phyloP scores from a whole-genome alignment of 2,797 vertebrate species.

The Chiloscyllium punctatum region DNA sequence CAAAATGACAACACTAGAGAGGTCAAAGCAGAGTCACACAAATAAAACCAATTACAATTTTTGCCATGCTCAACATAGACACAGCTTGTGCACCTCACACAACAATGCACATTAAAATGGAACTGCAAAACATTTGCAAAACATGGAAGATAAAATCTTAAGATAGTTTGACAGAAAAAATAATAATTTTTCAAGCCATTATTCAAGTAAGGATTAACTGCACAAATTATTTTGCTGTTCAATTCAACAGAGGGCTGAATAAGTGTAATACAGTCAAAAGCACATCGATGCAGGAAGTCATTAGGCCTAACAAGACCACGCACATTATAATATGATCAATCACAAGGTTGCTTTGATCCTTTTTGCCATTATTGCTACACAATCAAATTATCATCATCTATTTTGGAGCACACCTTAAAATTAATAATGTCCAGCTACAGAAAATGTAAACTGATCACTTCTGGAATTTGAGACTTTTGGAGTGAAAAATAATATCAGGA shows the following conservation, averaged over 20 bases:
- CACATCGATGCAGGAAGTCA: not conserved
- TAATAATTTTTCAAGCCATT: not conserved
- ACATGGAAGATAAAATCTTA: not conserved
- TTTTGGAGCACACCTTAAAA: not conserved
- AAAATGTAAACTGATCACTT: not conserved
- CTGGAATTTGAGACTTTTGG: not conserved
- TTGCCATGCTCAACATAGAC: not conserved
- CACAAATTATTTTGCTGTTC: not conserved
- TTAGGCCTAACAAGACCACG: not conserved
- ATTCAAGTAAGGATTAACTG: not conserved
- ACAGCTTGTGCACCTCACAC: not conserved
- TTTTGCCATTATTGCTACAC: not conserved
- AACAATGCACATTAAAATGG: not conserved
- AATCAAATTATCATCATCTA: not conserved
- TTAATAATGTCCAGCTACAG: not conserved
- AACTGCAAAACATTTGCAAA: not conserved
- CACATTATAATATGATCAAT: not conserved
- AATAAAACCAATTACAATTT: not conserved
- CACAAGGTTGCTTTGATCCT: not conserved
- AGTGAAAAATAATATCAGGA: not conserved
- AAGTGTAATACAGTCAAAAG: not conserved
- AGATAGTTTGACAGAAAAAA: not conserved
- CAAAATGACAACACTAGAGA: not conserved
- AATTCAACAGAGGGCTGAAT: not conserved
- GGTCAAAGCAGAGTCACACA: not conserved